These are phyloP conservation scores for Actinostola sp. DNA, from an alignment of 92 coral and sea anemone species.

Conservation along the genomic window DNA sequence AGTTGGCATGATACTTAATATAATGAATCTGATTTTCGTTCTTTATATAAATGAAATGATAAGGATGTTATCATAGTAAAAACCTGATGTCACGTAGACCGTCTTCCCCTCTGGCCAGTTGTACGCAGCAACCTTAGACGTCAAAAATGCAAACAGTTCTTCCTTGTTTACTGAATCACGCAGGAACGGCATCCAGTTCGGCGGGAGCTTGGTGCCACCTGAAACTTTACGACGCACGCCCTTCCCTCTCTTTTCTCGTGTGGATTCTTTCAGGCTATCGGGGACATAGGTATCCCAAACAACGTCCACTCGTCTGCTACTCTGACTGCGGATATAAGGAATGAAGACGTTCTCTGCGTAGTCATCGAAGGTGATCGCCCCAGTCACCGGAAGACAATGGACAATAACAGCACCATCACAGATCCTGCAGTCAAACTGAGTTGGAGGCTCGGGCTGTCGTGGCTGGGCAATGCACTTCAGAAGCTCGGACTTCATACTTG, in stretches of 20 bases:
- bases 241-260: constrained; percentile 40
- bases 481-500: constrained; percentile 41
- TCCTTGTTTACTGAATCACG: constrained; percentile 47
- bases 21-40: no score
- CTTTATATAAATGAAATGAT: no score
- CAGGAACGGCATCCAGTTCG: constrained; percentile 43
- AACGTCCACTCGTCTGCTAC: constrained; percentile 41
- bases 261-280: constrained; percentile 37
- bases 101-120: constrained; percentile 10
- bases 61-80: no score
- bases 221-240: constrained; percentile 50
- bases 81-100: constrained; percentile 22
- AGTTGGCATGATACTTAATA: no score
- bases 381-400: constrained; percentile 34
- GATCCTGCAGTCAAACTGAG: constrained; percentile 37
- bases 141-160: constrained; percentile 38
- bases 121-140: constrained; percentile 19
- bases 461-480: constrained; percentile 20
- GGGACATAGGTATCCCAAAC: constrained; percentile 56
- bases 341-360: constrained; percentile 52
- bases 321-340: constrained; percentile 28
- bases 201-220: constrained; percentile 39
- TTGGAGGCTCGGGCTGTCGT: constrained; percentile 34
- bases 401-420: constrained; percentile 55
- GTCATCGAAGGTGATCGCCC: constrained; percentile 38